These are phyloP conservation scores for Agriopis aurantiaria DNA, from an alignment of 2,888 invertebrate species.

Conservation along the genomic window DNA sequence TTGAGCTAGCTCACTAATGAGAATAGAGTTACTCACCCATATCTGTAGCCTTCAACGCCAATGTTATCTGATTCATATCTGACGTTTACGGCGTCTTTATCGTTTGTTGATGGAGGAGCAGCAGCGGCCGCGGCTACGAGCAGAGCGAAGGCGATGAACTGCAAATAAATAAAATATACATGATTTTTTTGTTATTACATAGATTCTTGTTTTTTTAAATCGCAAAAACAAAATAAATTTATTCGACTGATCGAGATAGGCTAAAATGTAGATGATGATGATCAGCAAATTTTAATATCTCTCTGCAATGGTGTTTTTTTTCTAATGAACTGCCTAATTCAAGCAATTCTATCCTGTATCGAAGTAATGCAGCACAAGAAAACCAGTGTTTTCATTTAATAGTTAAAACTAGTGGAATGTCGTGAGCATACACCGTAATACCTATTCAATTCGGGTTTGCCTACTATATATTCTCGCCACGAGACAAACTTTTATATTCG, in stretches of 20 bases:
- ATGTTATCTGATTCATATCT: constrained; percentile 61
- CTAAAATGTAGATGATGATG: too few relatives aligned
- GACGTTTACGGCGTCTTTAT: constrained; percentile 53
- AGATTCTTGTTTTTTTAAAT: too few relatives aligned
- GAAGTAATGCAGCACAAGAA: background rate
- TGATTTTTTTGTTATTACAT: too few relatives aligned
- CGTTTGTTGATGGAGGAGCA: constrained; percentile 49
- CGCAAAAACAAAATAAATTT: background rate
- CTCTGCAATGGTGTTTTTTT: too few relatives aligned
- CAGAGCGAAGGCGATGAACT: constrained; percentile 72
- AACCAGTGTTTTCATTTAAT: background rate
- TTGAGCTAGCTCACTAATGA: too few relatives aligned
- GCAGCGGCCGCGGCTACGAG: constrained; percentile 66
- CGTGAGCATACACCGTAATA: too few relatives aligned
- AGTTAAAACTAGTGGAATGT: background rate
- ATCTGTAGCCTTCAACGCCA: constrained; percentile 63
- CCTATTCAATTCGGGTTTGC: background rate
- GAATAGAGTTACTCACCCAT: constrained; percentile 51
- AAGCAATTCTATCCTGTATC: too few relatives aligned
- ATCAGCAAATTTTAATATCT: too few relatives aligned
- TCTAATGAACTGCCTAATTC: too few relatives aligned
- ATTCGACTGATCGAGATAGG: too few relatives aligned
- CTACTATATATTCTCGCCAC: background rate
- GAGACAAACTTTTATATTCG: background rate
- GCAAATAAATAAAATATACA: background rate